Percentiles rank a stretch among this genome's conserved stretches.
phyloP scores from a whole-genome alignment of 92 coral and sea anemone species.

The Parazoanthus darwini region DNA sequence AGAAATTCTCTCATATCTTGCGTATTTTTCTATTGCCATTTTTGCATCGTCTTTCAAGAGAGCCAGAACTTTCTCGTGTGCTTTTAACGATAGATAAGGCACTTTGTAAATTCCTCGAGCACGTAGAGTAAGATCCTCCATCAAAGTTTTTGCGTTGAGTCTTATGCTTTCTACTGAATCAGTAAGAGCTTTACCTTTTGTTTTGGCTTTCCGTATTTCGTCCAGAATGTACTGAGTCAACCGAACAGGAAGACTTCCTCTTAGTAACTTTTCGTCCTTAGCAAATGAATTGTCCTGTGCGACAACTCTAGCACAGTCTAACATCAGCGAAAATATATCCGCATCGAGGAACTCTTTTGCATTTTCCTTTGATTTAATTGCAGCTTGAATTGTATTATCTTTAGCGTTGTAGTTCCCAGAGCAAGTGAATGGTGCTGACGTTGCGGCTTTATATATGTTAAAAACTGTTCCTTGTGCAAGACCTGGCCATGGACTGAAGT shows the following conservation, averaged over 20 bases:
- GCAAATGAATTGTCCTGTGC: constrained; percentile 42
- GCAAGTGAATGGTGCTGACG: constrained; percentile 50
- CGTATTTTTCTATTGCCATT: constrained; percentile 62
- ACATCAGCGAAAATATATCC: constrained; percentile 21
- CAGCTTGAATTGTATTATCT: constrained; percentile 46
- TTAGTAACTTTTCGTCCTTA: constrained; percentile 31
- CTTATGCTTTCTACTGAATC: constrained; percentile 21
- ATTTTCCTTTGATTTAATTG: constrained; percentile 42
- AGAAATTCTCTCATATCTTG: constrained; percentile 38
- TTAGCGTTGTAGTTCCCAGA: constrained; percentile 49
- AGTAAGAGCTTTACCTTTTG: background rate
- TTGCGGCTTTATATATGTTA: constrained; percentile 42
- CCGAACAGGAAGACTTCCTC: constrained; percentile 52
- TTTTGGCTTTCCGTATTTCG: constrained; percentile 35
- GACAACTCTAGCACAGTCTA: constrained; percentile 50
- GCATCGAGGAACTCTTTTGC: constrained; percentile 31
- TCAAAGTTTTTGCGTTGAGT: constrained; percentile 31
- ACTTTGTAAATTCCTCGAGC: constrained; percentile 45
- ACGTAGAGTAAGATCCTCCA: constrained; percentile 40
- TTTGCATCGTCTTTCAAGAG: constrained; percentile 60
- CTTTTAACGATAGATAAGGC: constrained; percentile 56
- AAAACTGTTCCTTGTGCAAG: constrained; percentile 36
- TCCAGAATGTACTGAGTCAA: constrained; percentile 46
- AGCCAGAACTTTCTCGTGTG: constrained; percentile 53
- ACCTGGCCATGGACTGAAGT: constrained; percentile 19